Percentiles rank a stretch among this genome's conserved stretches.
Evolutionary conservation across 2,113 vertebrate species (phyloP).

Genomic region (Psammodynastes pulverulentus): DNA sequence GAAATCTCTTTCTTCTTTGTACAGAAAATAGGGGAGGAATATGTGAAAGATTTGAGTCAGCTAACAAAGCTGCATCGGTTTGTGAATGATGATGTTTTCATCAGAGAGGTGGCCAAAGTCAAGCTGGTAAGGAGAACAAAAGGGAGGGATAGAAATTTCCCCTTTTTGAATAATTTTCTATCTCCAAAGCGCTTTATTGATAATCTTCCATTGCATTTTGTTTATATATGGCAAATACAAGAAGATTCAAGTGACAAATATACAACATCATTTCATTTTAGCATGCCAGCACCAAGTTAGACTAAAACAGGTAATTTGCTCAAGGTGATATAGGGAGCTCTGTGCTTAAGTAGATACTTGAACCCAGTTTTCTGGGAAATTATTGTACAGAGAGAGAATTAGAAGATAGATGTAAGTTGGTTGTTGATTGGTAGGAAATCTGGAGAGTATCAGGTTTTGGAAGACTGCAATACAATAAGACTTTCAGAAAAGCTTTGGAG

Average conservation of each 20-base stretch:
- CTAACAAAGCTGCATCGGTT: slow-evolving; percentile 78
- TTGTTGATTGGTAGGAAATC: background rate
- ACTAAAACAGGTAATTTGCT: background rate
- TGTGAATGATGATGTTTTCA: slow-evolving; percentile 77
- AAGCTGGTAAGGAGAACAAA: slow-evolving; percentile 80
- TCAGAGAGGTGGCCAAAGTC: slow-evolving; percentile 85
- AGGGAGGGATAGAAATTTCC: no score
- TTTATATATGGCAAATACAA: background rate
- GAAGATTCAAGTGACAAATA: background rate
- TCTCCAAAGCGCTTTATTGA: background rate
- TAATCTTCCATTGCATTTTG: background rate
- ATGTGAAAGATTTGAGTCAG: slow-evolving; percentile 87
- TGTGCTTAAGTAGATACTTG: background rate
- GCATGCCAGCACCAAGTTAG: background rate
- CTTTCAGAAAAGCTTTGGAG: background rate
- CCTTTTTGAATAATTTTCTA: background rate
- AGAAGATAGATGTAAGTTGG: background rate
- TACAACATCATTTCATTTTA: background rate
- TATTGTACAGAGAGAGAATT: background rate
- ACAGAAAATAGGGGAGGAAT: slow-evolving; percentile 92
- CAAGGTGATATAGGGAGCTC: background rate
- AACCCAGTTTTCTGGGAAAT: background rate
- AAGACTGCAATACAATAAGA: background rate
- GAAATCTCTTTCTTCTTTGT: background rate
- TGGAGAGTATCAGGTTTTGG: background rate